Percentiles rank a stretch among this genome's conserved stretches.
These are phyloP conservation scores for Hyppa rectilinea DNA, from an alignment of 2,888 invertebrate species.

Conservation along the genomic window DNA sequence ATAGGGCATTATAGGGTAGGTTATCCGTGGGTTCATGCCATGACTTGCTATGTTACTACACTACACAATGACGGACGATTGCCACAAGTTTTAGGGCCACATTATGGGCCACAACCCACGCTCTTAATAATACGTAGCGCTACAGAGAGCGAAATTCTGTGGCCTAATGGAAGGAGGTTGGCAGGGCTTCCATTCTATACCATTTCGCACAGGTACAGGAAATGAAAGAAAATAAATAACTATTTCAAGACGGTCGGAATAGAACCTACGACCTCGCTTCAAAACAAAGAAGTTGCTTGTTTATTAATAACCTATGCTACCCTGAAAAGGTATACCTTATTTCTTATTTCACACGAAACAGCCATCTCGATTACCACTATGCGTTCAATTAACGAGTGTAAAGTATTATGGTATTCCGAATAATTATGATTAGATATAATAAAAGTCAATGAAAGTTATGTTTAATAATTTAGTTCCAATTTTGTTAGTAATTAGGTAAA, in stretches of 20 bases:
- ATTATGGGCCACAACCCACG: background rate
- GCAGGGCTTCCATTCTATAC: too few species aligned
- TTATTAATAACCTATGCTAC: too few species aligned
- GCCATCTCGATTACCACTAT: conserved; percentile 43
- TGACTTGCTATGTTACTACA: too few species aligned
- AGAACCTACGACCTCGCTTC: too few species aligned
- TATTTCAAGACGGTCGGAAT: too few species aligned
- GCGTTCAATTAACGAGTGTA: conserved; percentile 18
- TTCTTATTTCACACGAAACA: conserved; percentile 4
- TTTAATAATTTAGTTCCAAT: conserved; percentile 2
- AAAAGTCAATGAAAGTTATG: background rate
- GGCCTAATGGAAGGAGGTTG: background rate
- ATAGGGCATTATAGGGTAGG: too few species aligned
- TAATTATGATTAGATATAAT: too few species aligned
- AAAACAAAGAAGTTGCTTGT: too few species aligned
- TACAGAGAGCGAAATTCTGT: background rate
- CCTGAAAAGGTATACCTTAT: background rate
- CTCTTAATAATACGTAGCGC: background rate
- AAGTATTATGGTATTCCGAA: conserved; percentile 9
- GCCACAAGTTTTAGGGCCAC: background rate
- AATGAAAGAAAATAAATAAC: too few species aligned
- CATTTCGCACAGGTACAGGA: too few species aligned
- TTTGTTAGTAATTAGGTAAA: conserved; percentile 31
- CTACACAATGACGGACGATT: background rate
- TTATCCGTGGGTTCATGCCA: background rate